These are phyloP conservation scores for Nephrotoma guestfalica DNA, from an alignment of 2,888 invertebrate species.

Conservation along the genomic window DNA sequence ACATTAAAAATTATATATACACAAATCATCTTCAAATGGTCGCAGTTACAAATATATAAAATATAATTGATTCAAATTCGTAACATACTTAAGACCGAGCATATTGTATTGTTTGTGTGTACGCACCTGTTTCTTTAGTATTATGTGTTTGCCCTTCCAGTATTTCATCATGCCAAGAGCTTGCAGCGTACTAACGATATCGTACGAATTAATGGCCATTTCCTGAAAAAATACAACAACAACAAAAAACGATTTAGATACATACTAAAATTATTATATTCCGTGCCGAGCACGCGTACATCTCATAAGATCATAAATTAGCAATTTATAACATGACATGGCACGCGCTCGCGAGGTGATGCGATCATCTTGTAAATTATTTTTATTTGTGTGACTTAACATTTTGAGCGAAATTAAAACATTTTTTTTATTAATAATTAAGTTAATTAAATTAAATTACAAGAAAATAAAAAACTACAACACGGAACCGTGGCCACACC, in stretches of 20 bases:
- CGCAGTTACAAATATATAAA: background rate
- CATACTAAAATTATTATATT: background rate
- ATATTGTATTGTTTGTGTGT: background rate
- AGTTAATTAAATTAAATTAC: background rate
- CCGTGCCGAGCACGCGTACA: background rate
- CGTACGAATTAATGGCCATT: constrained; percentile 92
- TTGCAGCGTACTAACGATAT: constrained; percentile 94
- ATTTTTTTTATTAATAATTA: background rate
- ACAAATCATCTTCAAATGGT: background rate
- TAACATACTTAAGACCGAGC: background rate
- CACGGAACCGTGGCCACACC: background rate
- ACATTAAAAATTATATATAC: background rate
- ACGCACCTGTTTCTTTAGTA: constrained; percentile 77
- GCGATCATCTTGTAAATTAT: background rate
- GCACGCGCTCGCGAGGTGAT: background rate
- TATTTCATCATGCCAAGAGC: constrained; percentile 96
- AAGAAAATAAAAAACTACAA: background rate
- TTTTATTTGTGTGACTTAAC: background rate
- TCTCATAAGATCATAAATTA: background rate
- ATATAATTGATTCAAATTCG: background rate
- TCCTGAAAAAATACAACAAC: constrained; percentile 37
- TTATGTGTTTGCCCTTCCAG: constrained; percentile 97
- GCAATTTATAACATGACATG: background rate
- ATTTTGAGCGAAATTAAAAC: background rate
- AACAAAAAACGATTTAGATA: background rate